phyloP scores from a whole-genome alignment of 2,113 vertebrate genomes.

The Callopanchax toddi region DNA sequence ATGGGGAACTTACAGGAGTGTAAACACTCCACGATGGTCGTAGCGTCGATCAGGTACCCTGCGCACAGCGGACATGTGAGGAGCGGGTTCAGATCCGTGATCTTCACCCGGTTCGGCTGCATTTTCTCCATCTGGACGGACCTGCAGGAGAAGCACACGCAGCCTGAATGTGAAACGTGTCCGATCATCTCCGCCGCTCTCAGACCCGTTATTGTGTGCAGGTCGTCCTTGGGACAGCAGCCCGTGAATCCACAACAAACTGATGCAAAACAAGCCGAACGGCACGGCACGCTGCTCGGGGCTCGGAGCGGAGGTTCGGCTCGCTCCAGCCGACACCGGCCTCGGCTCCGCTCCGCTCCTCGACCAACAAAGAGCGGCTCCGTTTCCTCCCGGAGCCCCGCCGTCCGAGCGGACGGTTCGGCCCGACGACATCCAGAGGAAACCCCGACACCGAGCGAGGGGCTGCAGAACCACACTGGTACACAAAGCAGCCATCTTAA shows the following conservation, averaged over 20 bases:
- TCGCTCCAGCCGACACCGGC: slow-evolving; percentile 60
- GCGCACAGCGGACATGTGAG: slow-evolving; percentile 87
- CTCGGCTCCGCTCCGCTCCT: slow-evolving; percentile 63
- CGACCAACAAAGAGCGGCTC: slow-evolving; percentile 66
- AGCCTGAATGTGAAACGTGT: background rate
- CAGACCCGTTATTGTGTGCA: slow-evolving; percentile 53
- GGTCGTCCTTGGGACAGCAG: slow-evolving; percentile 60
- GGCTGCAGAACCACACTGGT: slow-evolving; percentile 55
- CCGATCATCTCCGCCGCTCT: slow-evolving; percentile 1
- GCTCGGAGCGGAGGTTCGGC: background rate
- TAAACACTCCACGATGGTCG: slow-evolving; percentile 94
- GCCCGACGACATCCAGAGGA: slow-evolving; percentile 10
- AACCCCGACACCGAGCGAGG: background rate
- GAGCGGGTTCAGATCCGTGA: slow-evolving; percentile 80
- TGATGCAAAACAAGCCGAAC: background rate
- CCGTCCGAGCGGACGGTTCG: slow-evolving; percentile 8
- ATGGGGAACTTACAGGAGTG: slow-evolving; percentile 89
- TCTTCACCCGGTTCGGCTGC: slow-evolving; percentile 81
- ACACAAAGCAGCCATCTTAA: slow-evolving; percentile 84
- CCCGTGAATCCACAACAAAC: slow-evolving; percentile 50
- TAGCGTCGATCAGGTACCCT: slow-evolving; percentile 94
- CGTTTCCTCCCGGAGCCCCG: slow-evolving; percentile 39
- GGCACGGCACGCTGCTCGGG: slow-evolving; percentile 2
- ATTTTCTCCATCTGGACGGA: slow-evolving; percentile 78
- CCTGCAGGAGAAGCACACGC: slow-evolving; percentile 50